Evolutionary conservation across 2,888 invertebrate species (phyloP).

Genomic region (Boloria selene): DNA sequence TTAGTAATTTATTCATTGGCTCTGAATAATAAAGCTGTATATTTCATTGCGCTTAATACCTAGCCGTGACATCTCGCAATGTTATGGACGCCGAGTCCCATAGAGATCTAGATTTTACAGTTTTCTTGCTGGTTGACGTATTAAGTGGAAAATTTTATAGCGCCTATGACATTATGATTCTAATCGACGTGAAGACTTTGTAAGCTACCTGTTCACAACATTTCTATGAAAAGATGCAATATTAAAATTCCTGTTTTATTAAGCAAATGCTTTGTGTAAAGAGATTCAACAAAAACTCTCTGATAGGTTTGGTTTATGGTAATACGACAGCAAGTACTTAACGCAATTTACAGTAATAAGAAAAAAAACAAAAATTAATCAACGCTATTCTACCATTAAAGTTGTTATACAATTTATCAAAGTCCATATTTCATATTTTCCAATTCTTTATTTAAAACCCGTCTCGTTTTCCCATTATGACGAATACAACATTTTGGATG

Average conservation of each 20-base stretch:
- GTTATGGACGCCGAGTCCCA: constrained; percentile 26
- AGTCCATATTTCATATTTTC: background rate
- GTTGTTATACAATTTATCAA: too few species aligned
- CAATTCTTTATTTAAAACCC: constrained; percentile 10
- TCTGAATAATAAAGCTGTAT: constrained; percentile 40
- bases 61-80: constrained; percentile 28
- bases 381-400: too few species aligned
- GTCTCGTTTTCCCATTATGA: constrained; percentile 23
- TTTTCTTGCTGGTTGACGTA: constrained; percentile 27
- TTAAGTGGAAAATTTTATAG: constrained; percentile 30
- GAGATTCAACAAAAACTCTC: too few species aligned
- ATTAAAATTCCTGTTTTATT: too few species aligned
- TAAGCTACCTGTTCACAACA: constrained; percentile 1
- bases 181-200: background rate
- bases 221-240: too few species aligned
- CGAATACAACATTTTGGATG: constrained; percentile 23
- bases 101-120: constrained; percentile 35
- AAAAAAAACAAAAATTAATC: too few species aligned
- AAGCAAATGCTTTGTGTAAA: too few species aligned
- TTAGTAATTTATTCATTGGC: constrained; percentile 44
- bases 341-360: too few species aligned
- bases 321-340: too few species aligned
- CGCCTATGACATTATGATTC: constrained; percentile 21
- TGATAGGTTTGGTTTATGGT: too few species aligned
- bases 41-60: constrained; percentile 36